Base-by-base conservation (phyloP, 2,888 invertebrate genomes). In the Stenotaenia linearis region DNA sequence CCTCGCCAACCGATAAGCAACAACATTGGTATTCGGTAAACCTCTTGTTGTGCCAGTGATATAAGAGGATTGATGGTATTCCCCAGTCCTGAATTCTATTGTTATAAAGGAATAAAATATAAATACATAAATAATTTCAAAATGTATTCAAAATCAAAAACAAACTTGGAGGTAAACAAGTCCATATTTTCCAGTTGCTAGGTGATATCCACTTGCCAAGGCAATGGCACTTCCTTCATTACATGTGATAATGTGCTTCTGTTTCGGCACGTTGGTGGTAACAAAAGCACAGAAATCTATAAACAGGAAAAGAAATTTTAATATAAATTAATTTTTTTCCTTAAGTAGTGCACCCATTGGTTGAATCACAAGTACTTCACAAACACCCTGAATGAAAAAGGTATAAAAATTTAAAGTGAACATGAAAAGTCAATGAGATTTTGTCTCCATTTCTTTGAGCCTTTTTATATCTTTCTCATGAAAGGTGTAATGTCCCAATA, bases 251-350 rank as follows among this genome's bases (percentile, higher is more conserved):
- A 87, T 83, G 82, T 88, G 87, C 75, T 85, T 84, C 4, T 83
- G 82, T 21, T 83, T 80, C 2, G 86, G 84, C 2, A 85, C 85
- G 80, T 84, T 85, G 30, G 84, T 83, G 5, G 86, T 85, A 1
- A 87, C 85, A 83, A 85, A 87, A 23, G 87, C 87, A 84, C 87
- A 87, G 82, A 87, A 87, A 84, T 88, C 88, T 87, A 82, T 76
- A 83, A 83, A 9, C n/a, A n/a, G n/a, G n/a, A n/a, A n/a, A n/a
- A n/a, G n/a, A n/a, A n/a, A n/a, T n/a, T n/a, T n/a, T n/a, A n/a
- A n/a, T n/a, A n/a, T n/a, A n/a, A n/a, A n/a, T n/a, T n/a, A n/a
- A n/a, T n/a, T n/a, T n/a, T n/a, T n/a, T n/a, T n/a, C n/a, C n/a
- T n/a, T n/a, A n/a, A n/a, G n/a, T n/a, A n/a, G n/a, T n/a, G n/a